Evolutionary conservation across 2,888 invertebrate species (phyloP), one percentile per base, ranked within the genome.

Genomic region (Mycogona germanica): DNA sequence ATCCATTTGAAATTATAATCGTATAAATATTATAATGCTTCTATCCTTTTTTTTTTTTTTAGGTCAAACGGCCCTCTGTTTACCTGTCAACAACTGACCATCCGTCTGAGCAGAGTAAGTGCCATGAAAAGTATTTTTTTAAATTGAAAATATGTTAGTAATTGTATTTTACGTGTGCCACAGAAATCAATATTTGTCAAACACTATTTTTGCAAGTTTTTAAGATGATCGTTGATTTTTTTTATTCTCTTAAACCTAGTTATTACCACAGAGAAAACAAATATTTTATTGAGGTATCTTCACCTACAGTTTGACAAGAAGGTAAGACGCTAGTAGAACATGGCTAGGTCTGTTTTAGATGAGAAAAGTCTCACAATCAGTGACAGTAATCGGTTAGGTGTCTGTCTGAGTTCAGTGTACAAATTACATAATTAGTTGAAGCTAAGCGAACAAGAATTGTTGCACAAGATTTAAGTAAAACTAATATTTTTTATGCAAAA

Each of bases 261-360:
- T 63, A 95, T 95, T 67, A 92, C 92, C 41, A 89, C 92, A 67
- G 95, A 95, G 72, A 93, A 91, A 73, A 87, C 91, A 46, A 92
- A 91, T 68, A 92, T 95, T 65, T 75, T 95, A 56, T 72, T 95
- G 65, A 81, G 93, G 73, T 95, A 91, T 72, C 77, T 95, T 60
- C 92, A 93, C 64, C 89, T 92, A 65, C 89, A 91, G 71, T 93
- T 91, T 88, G 92, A 93, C 68, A 92, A 89, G 75, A 88, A 88
- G 78, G 80, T 83, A 71, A 60, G 25, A 12, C 19, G 9, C 17
- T 29, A 26, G 17, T 29, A 5, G 3, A 5, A 30, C n/a, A n/a
- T n/a, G n/a, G n/a, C n/a, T n/a, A n/a, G n/a, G n/a, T n/a, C n/a
- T n/a, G n/a, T n/a, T n/a, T n/a, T n/a, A n/a, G n/a, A n/a, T n/a